Evolutionary conservation across 2,797 vertebrate genomes (phyloP).

Genomic region (Nothura maculosa): DNA sequence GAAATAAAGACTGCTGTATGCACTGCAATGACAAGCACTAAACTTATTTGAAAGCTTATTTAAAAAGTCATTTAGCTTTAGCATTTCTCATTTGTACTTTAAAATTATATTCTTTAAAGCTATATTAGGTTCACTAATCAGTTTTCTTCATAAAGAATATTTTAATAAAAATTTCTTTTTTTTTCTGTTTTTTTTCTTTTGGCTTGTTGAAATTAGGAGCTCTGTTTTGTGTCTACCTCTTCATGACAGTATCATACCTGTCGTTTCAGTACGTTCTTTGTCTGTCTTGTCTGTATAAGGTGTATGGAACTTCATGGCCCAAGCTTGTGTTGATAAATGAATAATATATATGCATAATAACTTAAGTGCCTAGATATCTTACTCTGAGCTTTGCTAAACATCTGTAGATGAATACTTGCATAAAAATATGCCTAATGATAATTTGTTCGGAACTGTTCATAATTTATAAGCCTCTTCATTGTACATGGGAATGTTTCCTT

Average conservation of each 20-base stretch:
- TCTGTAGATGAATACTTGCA: background rate
- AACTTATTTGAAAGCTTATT: background rate
- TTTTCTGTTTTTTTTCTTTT: background rate
- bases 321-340: background rate
- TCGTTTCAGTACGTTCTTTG: background rate
- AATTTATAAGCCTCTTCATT: background rate
- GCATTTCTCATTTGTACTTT: background rate
- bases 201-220: background rate
- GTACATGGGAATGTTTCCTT: background rate
- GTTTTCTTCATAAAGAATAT: background rate
- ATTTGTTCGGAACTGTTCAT: slow-evolving; percentile 20
- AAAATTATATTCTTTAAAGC: background rate
- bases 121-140: background rate
- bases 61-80: background rate
- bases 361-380: background rate
- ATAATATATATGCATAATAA: background rate
- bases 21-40: background rate
- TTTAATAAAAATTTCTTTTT: background rate
- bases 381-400: background rate
- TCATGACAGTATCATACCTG: rapidly evolving
- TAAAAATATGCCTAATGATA: slow-evolving; percentile 2
- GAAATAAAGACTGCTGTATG: background rate
- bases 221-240: background rate
- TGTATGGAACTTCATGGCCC: background rate
- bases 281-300: background rate